These are phyloP conservation scores for Mylabris phalerata DNA, from an alignment of 1,140 invertebrate genomes.

Conservation along the genomic window DNA sequence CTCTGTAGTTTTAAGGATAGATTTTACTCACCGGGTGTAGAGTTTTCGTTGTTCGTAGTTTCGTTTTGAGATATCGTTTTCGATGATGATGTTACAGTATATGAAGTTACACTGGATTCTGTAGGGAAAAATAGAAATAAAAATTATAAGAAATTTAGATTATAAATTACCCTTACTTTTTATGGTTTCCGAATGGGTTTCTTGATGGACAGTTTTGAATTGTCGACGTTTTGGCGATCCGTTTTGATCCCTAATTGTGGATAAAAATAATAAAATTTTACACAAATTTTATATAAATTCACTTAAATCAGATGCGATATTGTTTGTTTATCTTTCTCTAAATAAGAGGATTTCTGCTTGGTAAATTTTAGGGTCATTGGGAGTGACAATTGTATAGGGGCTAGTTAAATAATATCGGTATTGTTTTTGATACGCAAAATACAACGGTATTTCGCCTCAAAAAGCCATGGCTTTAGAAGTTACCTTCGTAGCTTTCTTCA, in stretches of 20 bases:
- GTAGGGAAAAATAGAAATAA: not conserved
- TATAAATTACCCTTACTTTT: conserved; percentile 25
- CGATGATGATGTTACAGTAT: conserved; percentile 8
- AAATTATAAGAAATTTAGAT: not conserved
- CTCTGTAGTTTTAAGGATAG: not conserved
- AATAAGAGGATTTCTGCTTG: conserved; percentile 20
- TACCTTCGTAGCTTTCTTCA: no score
- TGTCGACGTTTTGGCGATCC: conserved; percentile 32
- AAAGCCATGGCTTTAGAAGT: no score
- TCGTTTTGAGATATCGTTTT: not conserved
- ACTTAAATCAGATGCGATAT: not conserved
- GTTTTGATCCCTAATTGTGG: conserved; percentile 19
- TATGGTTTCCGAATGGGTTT: conserved; percentile 33
- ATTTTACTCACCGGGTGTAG: not conserved
- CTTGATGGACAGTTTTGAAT: conserved; percentile 33
- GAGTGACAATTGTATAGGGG: conserved; percentile 8
- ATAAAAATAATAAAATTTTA: conserved; percentile 9
- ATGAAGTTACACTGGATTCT: conserved; percentile 22
- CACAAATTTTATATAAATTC: not conserved
- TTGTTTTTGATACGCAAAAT: no score
- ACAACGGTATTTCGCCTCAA: no score
- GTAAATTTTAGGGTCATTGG: conserved; percentile 13
- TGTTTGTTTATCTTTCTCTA: conserved; percentile 7
- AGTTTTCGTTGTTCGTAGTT: not conserved
- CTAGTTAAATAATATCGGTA: not conserved